Base-by-base conservation (phyloP, 2,113 vertebrate species). In the Menura novaehollandiae region DNA sequence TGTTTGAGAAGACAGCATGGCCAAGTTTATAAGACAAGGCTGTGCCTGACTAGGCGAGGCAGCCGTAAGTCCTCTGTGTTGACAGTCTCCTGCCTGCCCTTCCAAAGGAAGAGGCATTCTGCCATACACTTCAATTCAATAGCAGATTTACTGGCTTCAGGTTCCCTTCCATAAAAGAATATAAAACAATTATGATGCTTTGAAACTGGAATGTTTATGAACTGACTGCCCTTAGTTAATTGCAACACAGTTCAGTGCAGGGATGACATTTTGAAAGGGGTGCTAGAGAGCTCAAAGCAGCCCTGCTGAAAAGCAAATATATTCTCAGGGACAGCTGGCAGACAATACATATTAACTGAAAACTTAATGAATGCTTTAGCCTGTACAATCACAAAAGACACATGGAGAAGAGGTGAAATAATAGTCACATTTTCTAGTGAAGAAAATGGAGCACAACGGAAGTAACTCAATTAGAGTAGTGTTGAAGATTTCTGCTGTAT, bases 101-200 rank as follows among this genome's bases (percentile, higher is more conserved):
- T 73, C 18, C 17, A 58, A 5, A 3, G 9, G 22, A 73, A 27
- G 33, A 16, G 15, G 12, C 7, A 24, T 26, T 66, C 32, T 83
- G 15, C 12, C 0, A 0, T 63, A n/a, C 1, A 0, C 41, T 67
- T 35, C 9, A 12, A 47, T 63, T 78, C 69, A 55, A 27, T 3
- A 49, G 24, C 19, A 75, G 22, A 71, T 81, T 93, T 87, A 60
- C 8, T 26, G 21, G 17, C 60, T 84, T 93, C 33, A 41, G 9
- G 11, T 64, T 85, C 33, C 8, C 15, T 63, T 72, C 3, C 0
- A 30, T 26, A 68, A 87, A 49, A n/a, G 39, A 66, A 39, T 39
- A 74, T 23, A 78, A 91, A 86, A 32, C 16, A 69, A 13, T 15
- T 71, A 56, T 69, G 15, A 15, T 37, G 17, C 33, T 84, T 89